Evolutionary conservation across 2,888 invertebrate species (phyloP), one percentile per base, ranked within the genome.

Genomic region (Callyntrura sp.): DNA sequence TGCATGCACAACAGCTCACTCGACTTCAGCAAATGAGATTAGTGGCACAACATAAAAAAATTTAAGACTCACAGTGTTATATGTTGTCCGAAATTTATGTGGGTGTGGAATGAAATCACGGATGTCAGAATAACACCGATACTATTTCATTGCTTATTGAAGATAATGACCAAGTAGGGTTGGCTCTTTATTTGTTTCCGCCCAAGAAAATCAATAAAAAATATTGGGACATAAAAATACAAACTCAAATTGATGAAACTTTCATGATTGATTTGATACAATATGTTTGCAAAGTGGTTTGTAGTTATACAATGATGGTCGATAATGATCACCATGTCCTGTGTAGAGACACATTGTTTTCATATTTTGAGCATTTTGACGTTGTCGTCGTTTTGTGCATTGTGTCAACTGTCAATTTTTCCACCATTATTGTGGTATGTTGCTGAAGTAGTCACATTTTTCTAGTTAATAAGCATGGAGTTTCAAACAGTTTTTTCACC

Each of bases 1-100:
- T 11, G 25, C 1, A 23, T 9, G 9, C 62, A 25, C 23, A 62
- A 23, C 25, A 62, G 9, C 5, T 62, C 23, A 25, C 35, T 35
- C 35, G 6, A 35, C 35, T 35, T 35, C 2, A 62, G 62, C 12
- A 62, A 62, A 62, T 62, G 62, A 62, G 62, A 62, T 62, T 62
- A 62, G 62, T 62, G 62, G 62, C 62, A 62, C 62, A 62, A 23
- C 62, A 62, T 23, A 62, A 23, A 62, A 62, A 23, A 23, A 23
- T 62, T 62, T 62, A 62, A 62, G 62, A 62, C 62, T 62, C 25
- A 23, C 35, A 35, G 35, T 35, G 23, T 62, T 25, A 62, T 25
- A 62, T 62, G 62, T 62, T 14, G 62, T 62, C 25, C 23, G 62
- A 62, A 62, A 62, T 62, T 62, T 23, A 62, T 62, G 62, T 62